Base-by-base conservation (phyloP, 1,140 invertebrate genomes). In the Trachymyrmex cornetzi region DNA sequence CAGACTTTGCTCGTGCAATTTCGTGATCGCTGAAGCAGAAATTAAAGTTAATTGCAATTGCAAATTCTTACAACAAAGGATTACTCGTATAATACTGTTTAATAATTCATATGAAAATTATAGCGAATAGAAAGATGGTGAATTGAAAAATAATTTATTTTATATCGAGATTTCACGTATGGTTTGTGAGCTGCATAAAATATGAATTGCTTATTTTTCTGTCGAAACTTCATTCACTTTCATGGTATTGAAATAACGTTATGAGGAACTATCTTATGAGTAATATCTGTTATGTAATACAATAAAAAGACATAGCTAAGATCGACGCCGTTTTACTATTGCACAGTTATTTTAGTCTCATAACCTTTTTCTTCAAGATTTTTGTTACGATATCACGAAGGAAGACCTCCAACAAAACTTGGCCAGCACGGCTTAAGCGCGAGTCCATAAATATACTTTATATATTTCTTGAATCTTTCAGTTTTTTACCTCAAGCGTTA, bases 371-470 rank as follows among this genome's bases (percentile, higher is more conserved):
- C 55, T 74, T 59, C 38, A 48, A 74, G 3, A 74, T 74, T 84
- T 61, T 84, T 74, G n/a, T 24, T 50, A 3, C 50, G 14, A 61
- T 24, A 4, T 34, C 30, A 34, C 55, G 50, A 57, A 44, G 34
- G 34, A 69, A 71, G 30, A 81, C n/a, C 30, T 71, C 19, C 24
- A 34, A 61, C 55, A 48, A 61, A 74, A 84, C 69, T 84, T 61
- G n/a, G 5, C 6, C 16, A 16, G 48, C 24, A 19, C 38, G 27
- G 48, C 53, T 82, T 82, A 72, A 72, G 38, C 50, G 69, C 80
- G 48, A 61, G 24, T 74, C 24, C 80, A 82, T 84, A 74, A 84
- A 22, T 22, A 34, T 48, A 67, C 19, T 61, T 74, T 74, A 84
- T 50, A 50, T 61, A 74, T 9, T 61, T 74, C 30, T 74, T 74